Conservation (phyloP, 2,113 vertebrate genomes). For the Hirundichthys speculiger region DNA sequence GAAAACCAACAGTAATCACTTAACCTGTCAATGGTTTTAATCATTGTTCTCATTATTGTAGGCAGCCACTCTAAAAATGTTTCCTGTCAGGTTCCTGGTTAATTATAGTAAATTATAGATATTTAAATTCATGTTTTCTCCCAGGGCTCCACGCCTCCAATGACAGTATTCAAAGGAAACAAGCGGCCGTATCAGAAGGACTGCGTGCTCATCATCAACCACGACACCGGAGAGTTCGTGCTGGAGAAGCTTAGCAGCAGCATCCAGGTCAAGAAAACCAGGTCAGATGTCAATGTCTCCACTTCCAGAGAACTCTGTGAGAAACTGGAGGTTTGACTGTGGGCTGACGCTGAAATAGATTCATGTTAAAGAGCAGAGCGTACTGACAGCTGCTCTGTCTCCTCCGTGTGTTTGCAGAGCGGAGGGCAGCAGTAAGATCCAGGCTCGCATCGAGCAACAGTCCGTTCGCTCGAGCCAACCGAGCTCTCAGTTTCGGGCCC, state of each 20-base stretch:
- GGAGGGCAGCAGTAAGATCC: slow-evolving; percentile 98
- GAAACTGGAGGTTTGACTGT: not conserved
- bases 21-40: too few relatives aligned
- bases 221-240: slow-evolving; percentile 95
- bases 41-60: too few relatives aligned
- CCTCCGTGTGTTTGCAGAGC: slow-evolving; percentile 82
- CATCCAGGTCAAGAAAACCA: slow-evolving; percentile 99
- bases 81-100: too few relatives aligned
- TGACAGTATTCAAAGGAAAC: slow-evolving; percentile 99
- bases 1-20: too few relatives aligned
- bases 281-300: slow-evolving; percentile 78
- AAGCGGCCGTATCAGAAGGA: slow-evolving; percentile 98
- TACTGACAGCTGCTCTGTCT: not conserved
- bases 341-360: not conserved
- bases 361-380: not conserved
- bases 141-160: slow-evolving; percentile 96
- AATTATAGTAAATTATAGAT: too few relatives aligned
- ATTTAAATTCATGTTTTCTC: too few relatives aligned
- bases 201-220: slow-evolving; percentile 98
- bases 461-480: slow-evolving; percentile 87
- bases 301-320: not conserved
- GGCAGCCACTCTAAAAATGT: too few relatives aligned
- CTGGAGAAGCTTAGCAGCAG: slow-evolving; percentile 98
- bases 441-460: slow-evolving; percentile 95
- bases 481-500: slow-evolving; percentile 89